Percentiles rank a stretch among this genome's conserved stretches.
Conservation (phyloP, 2,113 vertebrate species). For the Amphilophus citrinellus region DNA sequence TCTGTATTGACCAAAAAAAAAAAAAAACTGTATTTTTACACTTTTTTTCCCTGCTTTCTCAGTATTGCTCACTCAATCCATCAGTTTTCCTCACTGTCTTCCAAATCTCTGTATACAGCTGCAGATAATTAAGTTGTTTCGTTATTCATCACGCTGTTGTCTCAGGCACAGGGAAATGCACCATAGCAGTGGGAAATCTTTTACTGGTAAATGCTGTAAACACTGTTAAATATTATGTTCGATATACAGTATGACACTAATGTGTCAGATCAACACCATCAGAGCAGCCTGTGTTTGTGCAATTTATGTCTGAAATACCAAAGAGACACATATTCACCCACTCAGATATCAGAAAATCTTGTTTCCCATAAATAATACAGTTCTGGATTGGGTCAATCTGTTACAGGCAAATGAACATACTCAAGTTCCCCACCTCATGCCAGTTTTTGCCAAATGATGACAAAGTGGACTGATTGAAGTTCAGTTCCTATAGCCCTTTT, state of each 20-base stretch:
- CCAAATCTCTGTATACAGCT: conserved; percentile 17
- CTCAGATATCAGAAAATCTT: conserved; percentile 6
- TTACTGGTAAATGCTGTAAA: conserved; percentile 44
- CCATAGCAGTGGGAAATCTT: neutral
- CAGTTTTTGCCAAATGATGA: conserved; percentile 9
- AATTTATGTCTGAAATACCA: conserved; percentile 8
- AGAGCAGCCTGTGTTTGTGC: neutral
- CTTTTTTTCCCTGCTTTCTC: neutral
- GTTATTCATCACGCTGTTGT: conserved; percentile 32
- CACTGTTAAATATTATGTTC: conserved; percentile 15
- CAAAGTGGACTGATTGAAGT: conserved; percentile 30
- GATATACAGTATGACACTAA: conserved; percentile 19
- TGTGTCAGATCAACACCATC: conserved; percentile 17
- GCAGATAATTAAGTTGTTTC: conserved; percentile 45
- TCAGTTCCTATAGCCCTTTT: neutral
- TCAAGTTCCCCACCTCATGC: neutral
- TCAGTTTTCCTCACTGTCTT: neutral
- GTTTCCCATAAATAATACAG: neutral
- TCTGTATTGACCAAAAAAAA: neutral
- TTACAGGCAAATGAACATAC: conserved; percentile 13
- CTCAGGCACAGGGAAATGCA: conserved; percentile 1
- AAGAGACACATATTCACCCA: neutral
- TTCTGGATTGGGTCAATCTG: conserved; percentile 12
- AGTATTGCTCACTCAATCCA: neutral
- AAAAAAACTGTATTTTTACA: neutral